Base-by-base conservation (phyloP, 1,140 invertebrate species). In the Batillaria attramentaria region DNA sequence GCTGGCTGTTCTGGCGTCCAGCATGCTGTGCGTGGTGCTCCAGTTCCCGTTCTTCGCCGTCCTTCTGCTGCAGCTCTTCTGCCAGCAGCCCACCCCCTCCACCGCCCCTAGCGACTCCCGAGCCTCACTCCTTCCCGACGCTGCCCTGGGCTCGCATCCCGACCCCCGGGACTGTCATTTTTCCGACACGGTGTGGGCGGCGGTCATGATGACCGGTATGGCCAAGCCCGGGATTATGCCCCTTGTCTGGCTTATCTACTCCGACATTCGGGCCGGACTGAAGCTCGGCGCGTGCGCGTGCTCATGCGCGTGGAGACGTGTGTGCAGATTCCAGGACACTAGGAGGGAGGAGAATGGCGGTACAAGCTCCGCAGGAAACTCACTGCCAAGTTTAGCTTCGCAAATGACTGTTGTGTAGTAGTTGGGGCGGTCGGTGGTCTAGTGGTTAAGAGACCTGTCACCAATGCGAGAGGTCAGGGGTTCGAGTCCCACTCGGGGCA, bases 31-130 rank as follows among this genome's bases (percentile, higher is more conserved):
- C 20, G 79, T 80, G 13, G 33, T 41, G 28, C 73, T 80, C 20
- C 79, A 80, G 68, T 72, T 80, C 37, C 79, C 79, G 0, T 72
- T 80, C 66, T 80, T 80, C 79, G 60, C 68, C 3, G 35, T 80
- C 16, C 46, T 80, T 5, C 50, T 80, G 3, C 50, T 77, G 50
- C 65, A 76, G 50, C 33, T 60, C 3, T 77, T 80, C 68, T 80
- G 79, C 42, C 37, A 70, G 28, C 41, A 50, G 8, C 31, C 50
- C n/a, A 24, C 18, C 16, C 2, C 57, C 39, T 24, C 35, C 20
- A 13, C 33, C 18, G 35, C 20, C 3, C 10, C 39, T 18, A 31
- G 31, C 68, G n/a, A 13, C 68, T 6, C 31, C 24, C 41, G 4
- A 13, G 18, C 50, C 8, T 33, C 24, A 39, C 24, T 70, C 0